Base-by-base conservation (phyloP, 1,140 invertebrate species). In the Heliconius himera region DNA sequence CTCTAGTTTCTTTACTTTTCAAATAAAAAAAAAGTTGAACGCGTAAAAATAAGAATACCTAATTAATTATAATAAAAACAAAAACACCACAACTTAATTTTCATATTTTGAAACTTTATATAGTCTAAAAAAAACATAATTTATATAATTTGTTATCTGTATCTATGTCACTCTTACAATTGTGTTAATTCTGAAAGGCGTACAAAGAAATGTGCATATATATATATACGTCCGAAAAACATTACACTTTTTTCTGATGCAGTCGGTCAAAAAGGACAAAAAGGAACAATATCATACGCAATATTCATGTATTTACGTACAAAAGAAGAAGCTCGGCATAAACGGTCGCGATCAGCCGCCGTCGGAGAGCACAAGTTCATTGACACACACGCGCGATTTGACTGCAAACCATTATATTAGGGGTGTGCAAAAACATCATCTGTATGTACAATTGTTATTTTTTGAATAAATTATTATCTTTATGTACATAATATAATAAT, bases 311-410 rank as follows among this genome's bases (percentile, higher is more conserved):
- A 6, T 11, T n/a, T 60, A 22, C 22, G 22, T 22, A 66, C 60
- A 29, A 66, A 66, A 66, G 26, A 16, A 66, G 60, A 29, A 29
- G 60, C 29, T 18, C 41, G 36, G 16, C 29, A 71, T 33, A 46
- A 51, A 71, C 70, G 41, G 38, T 76, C 73, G 46, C 46, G 56
- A 46, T 76, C 54, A 76, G 36, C 51, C 74, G 36, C 74, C 77
- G 77, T 80, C 77, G 75, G 71, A 66, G 74, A 81, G 46, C 46
- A 70, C 79, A 80, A 85, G 87, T 83, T 88, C 87, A 84, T 82
- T 87, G 85, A 88, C 87, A 84, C 60, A 66, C 70, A 79, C 85
- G 83, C 85, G 83, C 85, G 81, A 83, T 84, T 85, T 82, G 80
- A 85, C 82, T 85, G 82, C 82, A 84, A 84, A 83, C 86, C 74